These are phyloP conservation scores for Isoperla grammatica DNA, from an alignment of 2,888 invertebrate species.

Conservation along the genomic window DNA sequence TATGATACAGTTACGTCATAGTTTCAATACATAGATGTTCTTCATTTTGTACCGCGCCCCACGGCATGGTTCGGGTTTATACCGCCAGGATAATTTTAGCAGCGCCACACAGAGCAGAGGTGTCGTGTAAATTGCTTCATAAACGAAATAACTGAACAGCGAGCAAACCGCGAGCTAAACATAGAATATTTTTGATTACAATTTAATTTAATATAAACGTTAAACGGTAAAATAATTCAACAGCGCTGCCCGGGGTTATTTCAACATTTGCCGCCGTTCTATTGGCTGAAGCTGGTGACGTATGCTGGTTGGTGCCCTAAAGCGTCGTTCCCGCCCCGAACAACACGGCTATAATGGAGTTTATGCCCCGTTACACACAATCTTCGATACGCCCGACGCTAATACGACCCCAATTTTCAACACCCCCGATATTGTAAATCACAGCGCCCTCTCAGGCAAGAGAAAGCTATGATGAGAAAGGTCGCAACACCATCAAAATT, in stretches of 20 bases:
- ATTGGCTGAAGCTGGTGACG: conserved; percentile 8
- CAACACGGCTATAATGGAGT: conserved; percentile 19
- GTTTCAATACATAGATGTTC: too few species aligned
- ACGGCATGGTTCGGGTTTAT: too few species aligned
- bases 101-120: too few species aligned
- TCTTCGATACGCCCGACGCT: conserved; percentile 12
- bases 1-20: too few species aligned
- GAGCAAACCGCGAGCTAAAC: too few species aligned
- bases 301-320: background rate
- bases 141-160: too few species aligned
- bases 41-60: too few species aligned
- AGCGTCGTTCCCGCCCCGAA: background rate
- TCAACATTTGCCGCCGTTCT: background rate
- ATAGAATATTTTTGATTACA: conserved; percentile 9
- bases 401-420: conserved; percentile 16
- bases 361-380: conserved; percentile 24
- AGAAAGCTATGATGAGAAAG: conserved; percentile 14
- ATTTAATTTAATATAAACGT: conserved; percentile 6
- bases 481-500: conserved; percentile 29
- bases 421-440: conserved; percentile 23
- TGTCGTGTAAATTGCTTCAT: too few species aligned
- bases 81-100: too few species aligned
- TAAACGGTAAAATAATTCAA: conserved; percentile 12
- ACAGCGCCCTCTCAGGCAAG: conserved; percentile 18
- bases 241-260: background rate